Conservation (phyloP, 2,113 vertebrate species). For the Mellivora capensis region DNA sequence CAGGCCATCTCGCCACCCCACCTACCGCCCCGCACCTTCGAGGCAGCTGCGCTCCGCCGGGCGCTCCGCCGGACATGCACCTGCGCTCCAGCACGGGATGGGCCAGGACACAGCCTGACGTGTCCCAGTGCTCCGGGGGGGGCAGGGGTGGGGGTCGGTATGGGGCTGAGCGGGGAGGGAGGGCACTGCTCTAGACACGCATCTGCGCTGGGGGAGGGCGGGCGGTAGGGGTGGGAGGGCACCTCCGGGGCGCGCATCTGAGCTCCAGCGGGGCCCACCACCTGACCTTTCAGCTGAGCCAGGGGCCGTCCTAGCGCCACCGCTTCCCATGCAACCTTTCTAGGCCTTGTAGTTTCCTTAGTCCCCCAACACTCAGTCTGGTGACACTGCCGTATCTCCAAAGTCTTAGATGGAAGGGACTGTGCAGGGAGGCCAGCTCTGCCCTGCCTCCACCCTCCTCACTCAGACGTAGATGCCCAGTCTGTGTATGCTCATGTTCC, state of each 20-base stretch:
- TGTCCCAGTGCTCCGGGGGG: too few relatives aligned
- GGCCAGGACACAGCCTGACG: too few relatives aligned
- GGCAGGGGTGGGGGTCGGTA: too few relatives aligned
- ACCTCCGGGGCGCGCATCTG: too few relatives aligned
- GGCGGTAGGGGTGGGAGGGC: too few relatives aligned
- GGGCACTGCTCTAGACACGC: too few relatives aligned
- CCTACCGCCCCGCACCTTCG: background rate
- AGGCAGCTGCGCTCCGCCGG: background rate
- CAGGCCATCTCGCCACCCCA: background rate
- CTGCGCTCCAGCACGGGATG: too few relatives aligned
- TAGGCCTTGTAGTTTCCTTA: background rate
- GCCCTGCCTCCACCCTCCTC: too few relatives aligned
- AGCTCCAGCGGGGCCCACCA: background rate
- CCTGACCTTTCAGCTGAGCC: background rate
- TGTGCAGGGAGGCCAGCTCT: background rate
- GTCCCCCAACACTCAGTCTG: background rate
- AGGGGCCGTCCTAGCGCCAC: too few relatives aligned
- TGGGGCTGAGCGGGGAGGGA: too few relatives aligned
- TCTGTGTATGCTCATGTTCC: background rate
- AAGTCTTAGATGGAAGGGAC: background rate
- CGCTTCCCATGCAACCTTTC: background rate
- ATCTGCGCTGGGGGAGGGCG: too few relatives aligned
- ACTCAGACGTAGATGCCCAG: background rate
- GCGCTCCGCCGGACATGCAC: too few relatives aligned
- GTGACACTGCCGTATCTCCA: background rate